Evolutionary conservation across 1,140 invertebrate genomes (phyloP).

Genomic region (Dufourea novaeangliae): DNA sequence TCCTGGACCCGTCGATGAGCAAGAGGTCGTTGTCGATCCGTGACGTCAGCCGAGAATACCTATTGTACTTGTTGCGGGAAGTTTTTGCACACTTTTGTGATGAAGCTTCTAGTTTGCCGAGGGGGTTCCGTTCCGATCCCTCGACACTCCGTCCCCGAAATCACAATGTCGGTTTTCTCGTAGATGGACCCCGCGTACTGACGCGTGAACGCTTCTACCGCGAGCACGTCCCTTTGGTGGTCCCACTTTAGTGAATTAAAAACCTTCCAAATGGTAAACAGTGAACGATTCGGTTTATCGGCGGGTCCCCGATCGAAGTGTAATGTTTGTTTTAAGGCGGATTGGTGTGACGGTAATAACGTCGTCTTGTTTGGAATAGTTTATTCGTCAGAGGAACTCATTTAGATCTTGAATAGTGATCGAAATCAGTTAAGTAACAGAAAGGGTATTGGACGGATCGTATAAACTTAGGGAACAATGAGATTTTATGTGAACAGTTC

Average conservation of each 20-base stretch:
- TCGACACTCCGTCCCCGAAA: neutral
- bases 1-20: conserved; percentile 54
- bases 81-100: conserved; percentile 40
- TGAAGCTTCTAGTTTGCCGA: conserved; percentile 21
- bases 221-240: neutral
- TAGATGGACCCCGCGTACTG: neutral
- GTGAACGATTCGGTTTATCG: neutral
- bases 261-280: neutral
- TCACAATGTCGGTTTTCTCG: neutral
- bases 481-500: neutral
- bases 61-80: conserved; percentile 68
- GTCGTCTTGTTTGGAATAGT: neutral
- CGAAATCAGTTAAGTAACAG: neutral
- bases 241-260: neutral
- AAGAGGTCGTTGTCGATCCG: conserved; percentile 64
- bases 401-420: neutral
- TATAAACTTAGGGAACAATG: neutral
- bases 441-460: neutral
- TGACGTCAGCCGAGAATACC: conserved; percentile 66
- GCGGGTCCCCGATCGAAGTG: neutral
- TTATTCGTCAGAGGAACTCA: neutral
- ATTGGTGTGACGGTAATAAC: neutral
- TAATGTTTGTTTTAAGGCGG: neutral
- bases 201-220: neutral
- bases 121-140: neutral